A percentile compares a stretch with the other conserved stretches of the same genome.
phyloP scores from a whole-genome alignment of 2,888 invertebrate species.

The Lumbricus terrestris region DNA sequence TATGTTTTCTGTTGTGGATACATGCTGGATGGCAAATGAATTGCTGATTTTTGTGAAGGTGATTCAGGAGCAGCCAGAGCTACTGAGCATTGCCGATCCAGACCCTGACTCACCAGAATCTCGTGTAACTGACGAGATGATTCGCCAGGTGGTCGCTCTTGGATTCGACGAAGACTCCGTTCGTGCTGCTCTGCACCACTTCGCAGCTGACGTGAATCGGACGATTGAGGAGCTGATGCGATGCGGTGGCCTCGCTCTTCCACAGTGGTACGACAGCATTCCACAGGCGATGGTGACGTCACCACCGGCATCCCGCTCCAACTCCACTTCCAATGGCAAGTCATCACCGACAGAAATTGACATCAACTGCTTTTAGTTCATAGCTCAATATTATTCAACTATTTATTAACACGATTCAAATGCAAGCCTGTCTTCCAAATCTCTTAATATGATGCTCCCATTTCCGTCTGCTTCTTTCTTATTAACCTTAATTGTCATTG shows the following conservation, averaged over 20 bases:
- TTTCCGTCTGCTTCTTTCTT: no score
- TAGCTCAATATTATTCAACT: not conserved
- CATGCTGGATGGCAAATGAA: not conserved
- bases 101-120: constrained; percentile 44
- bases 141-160: constrained; percentile 47
- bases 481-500: no score
- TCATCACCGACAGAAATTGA: not conserved
- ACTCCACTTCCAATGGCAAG: not conserved
- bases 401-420: no score
- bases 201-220: constrained; percentile 41
- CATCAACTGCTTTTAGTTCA: not conserved
- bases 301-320: no score
- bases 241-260: constrained; percentile 42
- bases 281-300: no score
- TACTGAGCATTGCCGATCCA: constrained; percentile 61
- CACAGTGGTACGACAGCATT: constrained; percentile 26
- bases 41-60: constrained; percentile 46
- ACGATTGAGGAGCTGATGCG: constrained; percentile 48
- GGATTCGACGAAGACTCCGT: constrained; percentile 49
- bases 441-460: no score
- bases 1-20: no score
- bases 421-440: no score
- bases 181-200: constrained; percentile 42
- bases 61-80: constrained; percentile 67
- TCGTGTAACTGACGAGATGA: constrained; percentile 46